These are phyloP conservation scores for Bubo blakistoni DNA, from an alignment of 2,113 vertebrate genomes.

Conservation along the genomic window DNA sequence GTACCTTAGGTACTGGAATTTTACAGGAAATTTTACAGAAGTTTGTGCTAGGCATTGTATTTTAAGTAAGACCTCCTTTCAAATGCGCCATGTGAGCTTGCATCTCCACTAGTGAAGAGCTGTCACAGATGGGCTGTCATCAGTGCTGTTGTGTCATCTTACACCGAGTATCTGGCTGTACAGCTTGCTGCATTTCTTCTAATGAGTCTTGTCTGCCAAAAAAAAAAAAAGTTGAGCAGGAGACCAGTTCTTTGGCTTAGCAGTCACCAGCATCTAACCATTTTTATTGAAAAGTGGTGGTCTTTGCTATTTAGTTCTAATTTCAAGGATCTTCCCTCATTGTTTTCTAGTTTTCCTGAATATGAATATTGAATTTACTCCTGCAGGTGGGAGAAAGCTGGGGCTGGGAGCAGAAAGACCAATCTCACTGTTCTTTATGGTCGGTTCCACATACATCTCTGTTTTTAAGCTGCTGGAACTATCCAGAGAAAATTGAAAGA, in stretches of 20 bases:
- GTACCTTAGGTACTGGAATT: neutral
- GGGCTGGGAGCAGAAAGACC: neutral
- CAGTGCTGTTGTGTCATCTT: neutral
- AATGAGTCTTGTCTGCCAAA: neutral
- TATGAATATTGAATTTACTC: neutral
- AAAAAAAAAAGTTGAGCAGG: neutral
- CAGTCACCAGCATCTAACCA: neutral
- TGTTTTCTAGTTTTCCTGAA: neutral
- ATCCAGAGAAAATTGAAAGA: neutral
- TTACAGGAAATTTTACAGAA: neutral
- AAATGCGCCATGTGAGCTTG: neutral
- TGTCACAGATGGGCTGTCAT: neutral
- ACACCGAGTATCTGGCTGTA: neutral
- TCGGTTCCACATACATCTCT: fast-evolving
- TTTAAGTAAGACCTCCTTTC: neutral
- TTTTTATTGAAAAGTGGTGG: neutral
- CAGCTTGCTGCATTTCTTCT: neutral
- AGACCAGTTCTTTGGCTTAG: neutral
- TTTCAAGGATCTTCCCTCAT: neutral
- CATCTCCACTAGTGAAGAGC: neutral
- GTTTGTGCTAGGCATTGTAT: neutral
- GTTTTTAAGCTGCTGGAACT: neutral
- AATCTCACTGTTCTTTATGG: neutral
- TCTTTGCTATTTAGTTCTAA: neutral
- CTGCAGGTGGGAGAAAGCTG: neutral